Evolutionary conservation across 2,888 invertebrate species (phyloP).

Genomic region (Sepiola atlantica): DNA sequence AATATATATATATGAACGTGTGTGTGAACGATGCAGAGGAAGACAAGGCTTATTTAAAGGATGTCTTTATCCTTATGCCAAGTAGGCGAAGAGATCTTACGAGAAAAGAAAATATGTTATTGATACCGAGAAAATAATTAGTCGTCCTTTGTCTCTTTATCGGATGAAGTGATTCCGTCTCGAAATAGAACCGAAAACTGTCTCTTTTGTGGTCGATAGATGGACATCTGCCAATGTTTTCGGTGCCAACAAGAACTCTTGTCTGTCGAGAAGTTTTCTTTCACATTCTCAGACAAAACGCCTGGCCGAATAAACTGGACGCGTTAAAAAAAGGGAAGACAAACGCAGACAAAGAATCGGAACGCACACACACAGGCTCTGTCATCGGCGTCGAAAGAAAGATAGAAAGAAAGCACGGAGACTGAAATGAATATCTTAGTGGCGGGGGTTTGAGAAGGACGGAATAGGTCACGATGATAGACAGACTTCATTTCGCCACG

Average conservation of each 20-base stretch:
- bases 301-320: not conserved
- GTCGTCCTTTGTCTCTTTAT: conserved; percentile 12
- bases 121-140: conserved; percentile 21
- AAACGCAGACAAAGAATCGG: not conserved
- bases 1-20: no score
- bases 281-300: not conserved
- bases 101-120: not conserved
- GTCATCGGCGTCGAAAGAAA: no score
- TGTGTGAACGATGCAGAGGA: no score
- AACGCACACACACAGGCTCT: no score
- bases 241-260: not conserved
- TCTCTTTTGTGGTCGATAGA: not conserved
- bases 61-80: not conserved
- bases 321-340: not conserved
- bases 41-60: no score
- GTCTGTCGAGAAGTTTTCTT: not conserved
- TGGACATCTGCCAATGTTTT: not conserved
- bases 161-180: conserved; percentile 20
- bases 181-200: conserved; percentile 13
- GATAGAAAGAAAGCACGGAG: no score
- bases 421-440: no score
- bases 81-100: not conserved
- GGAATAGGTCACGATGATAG: no score
- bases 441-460: no score
- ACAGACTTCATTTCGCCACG: no score